A percentile compares a stretch with the other conserved stretches of the same genome.
These are phyloP conservation scores for Antheraea mylitta DNA, from an alignment of 1,140 invertebrate species.

Conservation along the genomic window DNA sequence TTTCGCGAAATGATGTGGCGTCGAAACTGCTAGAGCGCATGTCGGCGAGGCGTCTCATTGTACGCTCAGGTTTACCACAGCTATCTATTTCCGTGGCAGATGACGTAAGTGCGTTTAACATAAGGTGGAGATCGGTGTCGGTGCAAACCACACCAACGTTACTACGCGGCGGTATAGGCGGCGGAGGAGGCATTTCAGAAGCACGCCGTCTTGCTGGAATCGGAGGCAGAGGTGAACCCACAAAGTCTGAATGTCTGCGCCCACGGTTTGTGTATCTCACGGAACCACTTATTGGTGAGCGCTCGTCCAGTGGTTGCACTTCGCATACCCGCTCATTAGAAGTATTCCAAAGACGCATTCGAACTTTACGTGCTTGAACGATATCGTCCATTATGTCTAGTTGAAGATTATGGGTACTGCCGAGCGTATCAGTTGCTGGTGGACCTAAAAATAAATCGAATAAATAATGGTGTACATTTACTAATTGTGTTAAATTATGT, in stretches of 20 bases:
- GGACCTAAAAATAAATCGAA: constrained; percentile 73
- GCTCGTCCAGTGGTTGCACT: constrained; percentile 86
- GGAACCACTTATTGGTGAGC: constrained; percentile 66
- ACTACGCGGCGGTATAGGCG: constrained; percentile 65
- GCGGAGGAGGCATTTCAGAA: constrained; percentile 82
- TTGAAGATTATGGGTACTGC: constrained; percentile 89
- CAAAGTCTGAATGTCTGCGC: constrained; percentile 87
- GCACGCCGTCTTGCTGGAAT: constrained; percentile 80
- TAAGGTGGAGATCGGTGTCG: constrained; percentile 88
- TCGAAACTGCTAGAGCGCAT: constrained; percentile 90
- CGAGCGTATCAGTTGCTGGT: constrained; percentile 83
- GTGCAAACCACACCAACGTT: constrained; percentile 84
- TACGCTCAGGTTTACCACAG: constrained; percentile 70
- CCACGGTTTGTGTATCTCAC: constrained; percentile 79
- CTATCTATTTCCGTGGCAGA: constrained; percentile 88
- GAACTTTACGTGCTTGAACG: constrained; percentile 88
- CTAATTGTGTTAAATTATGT: not conserved
- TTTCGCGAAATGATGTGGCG: constrained; percentile 83
- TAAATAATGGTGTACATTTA: not conserved
- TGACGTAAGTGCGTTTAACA: constrained; percentile 88
- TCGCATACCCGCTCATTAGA: constrained; percentile 89
- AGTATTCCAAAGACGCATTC: constrained; percentile 90
- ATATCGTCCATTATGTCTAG: constrained; percentile 93
- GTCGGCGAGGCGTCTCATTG: constrained; percentile 78
- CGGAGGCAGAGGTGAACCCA: constrained; percentile 77